Evolutionary conservation across 1,140 invertebrate genomes (phyloP).

Genomic region (Triops cancriformis): DNA sequence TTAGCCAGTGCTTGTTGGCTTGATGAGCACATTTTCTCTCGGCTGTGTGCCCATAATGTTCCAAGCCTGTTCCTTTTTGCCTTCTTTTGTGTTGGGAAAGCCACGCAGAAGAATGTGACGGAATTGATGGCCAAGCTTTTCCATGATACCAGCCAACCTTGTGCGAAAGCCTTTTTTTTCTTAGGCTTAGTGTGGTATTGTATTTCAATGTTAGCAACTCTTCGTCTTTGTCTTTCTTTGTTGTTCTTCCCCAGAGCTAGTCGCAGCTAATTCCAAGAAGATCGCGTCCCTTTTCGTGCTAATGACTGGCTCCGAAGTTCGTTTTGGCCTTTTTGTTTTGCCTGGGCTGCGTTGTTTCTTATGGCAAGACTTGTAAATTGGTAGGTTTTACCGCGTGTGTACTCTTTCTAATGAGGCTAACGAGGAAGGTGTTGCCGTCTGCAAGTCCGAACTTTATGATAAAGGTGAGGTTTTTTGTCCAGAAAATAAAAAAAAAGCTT

Average conservation of each 20-base stretch:
- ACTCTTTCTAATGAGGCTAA: slow-evolving; percentile 10
- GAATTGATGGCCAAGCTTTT: not conserved
- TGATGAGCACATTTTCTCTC: slow-evolving; percentile 10
- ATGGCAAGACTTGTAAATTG: not conserved
- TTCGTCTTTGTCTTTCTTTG: not conserved
- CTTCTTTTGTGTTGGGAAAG: not conserved
- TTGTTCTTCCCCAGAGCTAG: not conserved
- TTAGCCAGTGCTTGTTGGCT: slow-evolving; percentile 9
- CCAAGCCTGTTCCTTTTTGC: not conserved
- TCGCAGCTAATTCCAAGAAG: not conserved
- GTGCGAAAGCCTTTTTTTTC: not conserved
- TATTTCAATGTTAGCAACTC: not conserved
- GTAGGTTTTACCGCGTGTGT: slow-evolving; percentile 12
- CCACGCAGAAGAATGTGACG: not conserved
- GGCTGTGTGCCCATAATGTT: slow-evolving; percentile 12
- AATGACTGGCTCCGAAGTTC: not conserved
- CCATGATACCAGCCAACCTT: not conserved
- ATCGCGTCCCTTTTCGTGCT: not conserved
- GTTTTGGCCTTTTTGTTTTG: not conserved
- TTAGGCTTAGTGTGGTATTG: not conserved
- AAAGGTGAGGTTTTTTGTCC: not conserved
- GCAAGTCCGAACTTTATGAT: not conserved
- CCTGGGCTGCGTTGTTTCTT: not conserved
- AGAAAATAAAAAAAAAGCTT: not conserved
- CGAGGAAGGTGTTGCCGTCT: slow-evolving; percentile 7